Conservation (phyloP, 2,888 invertebrate species). For the Heliconius hortense region DNA sequence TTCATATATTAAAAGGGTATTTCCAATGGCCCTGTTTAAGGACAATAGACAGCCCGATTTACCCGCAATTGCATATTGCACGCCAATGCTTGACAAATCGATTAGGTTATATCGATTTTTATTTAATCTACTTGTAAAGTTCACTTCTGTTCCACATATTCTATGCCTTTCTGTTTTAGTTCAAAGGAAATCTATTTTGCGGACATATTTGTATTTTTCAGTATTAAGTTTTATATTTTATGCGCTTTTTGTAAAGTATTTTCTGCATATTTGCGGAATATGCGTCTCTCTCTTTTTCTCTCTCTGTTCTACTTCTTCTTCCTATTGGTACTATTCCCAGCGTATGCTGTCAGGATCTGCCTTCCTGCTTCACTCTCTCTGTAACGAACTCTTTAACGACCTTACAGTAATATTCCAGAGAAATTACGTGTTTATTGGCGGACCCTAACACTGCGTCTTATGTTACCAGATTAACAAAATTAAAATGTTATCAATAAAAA, state of each 20-base stretch:
- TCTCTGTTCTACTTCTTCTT: no score
- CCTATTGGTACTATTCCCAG: no score
- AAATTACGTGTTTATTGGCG: background rate
- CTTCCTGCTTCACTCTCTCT: no score
- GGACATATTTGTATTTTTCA: background rate
- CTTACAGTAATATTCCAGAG: no score
- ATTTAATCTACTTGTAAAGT: conserved; percentile 17
- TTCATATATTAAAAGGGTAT: background rate
- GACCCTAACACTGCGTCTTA: background rate
- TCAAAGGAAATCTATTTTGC: background rate
- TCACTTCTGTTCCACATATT: conserved; percentile 7
- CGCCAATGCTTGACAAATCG: conserved; percentile 48
- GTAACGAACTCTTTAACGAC: no score
- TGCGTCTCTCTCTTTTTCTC: no score
- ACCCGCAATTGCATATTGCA: conserved; percentile 53
- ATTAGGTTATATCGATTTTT: conserved; percentile 23
- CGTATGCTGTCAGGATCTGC: no score
- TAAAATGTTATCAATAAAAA: background rate
- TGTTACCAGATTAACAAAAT: background rate
- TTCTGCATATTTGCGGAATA: no score
- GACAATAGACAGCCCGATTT: conserved; percentile 51
- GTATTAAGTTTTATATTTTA: background rate
- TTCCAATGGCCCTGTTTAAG: background rate
- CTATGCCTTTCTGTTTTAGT: background rate
- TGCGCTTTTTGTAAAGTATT: no score